phyloP scores from a whole-genome alignment of 2,797 vertebrate genomes.

The Odontamblyopus rebecca region DNA sequence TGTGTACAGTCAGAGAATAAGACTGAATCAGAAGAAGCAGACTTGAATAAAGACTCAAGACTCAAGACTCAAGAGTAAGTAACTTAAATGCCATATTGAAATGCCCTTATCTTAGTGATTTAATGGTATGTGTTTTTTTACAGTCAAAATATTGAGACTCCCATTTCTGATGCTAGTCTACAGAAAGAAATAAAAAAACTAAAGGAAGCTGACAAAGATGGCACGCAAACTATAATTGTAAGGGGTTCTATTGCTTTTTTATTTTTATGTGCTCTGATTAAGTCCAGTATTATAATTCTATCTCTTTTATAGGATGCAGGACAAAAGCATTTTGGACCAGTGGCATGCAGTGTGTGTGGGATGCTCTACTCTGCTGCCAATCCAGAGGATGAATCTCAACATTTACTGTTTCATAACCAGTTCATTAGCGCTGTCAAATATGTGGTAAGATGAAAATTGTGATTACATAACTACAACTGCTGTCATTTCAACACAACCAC shows the following conservation, averaged over 20 bases:
- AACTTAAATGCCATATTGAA: constrained; percentile 15
- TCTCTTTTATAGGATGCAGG: constrained; percentile 83
- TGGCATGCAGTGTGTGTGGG: constrained; percentile 93
- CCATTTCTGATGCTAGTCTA: constrained; percentile 79
- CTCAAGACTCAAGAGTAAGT: constrained; percentile 52
- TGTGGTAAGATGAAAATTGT: constrained; percentile 85
- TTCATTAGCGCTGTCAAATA: constrained; percentile 99
- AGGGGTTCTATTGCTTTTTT: constrained; percentile 41
- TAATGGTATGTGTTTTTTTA: constrained; percentile 38
- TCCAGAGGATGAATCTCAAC: constrained; percentile 96
- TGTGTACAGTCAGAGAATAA: constrained; percentile 29
- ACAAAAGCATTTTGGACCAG: constrained; percentile 93
- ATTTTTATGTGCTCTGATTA: not conserved
- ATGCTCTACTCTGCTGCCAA: constrained; percentile 97
- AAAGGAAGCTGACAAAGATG: constrained; percentile 84
- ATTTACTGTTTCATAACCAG: constrained; percentile 97
- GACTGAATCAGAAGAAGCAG: constrained; percentile 17
- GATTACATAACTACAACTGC: constrained; percentile 8
- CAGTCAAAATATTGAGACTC: constrained; percentile 63
- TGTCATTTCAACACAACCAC: not conserved
- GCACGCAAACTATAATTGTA: constrained; percentile 87
- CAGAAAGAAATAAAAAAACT: constrained; percentile 85
- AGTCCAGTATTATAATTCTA: not conserved
- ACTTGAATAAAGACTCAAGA: constrained; percentile 20
- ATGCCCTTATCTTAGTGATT: not conserved